Percentiles rank a stretch among this genome's conserved stretches.
Conservation (phyloP, 2,888 invertebrate genomes). For the Bugula neritina region DNA sequence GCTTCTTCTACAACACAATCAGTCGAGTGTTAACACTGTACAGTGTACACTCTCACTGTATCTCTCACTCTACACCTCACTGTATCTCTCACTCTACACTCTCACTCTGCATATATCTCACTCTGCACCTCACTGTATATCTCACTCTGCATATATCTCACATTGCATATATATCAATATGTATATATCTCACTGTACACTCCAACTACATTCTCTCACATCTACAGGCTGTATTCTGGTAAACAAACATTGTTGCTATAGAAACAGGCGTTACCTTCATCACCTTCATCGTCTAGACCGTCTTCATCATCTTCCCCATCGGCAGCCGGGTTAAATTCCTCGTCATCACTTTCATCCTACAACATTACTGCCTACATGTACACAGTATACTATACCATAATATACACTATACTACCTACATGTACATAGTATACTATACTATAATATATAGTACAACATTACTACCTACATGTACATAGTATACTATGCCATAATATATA, state of each 20-base stretch:
- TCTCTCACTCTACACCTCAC: no score
- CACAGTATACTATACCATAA: constrained; percentile 56
- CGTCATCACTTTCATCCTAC: constrained; percentile 63
- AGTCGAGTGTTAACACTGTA: no score
- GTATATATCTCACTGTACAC: no score
- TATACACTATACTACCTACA: constrained; percentile 61
- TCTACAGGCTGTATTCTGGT: no score
- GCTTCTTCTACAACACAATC: constrained; percentile 7
- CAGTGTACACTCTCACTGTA: no score
- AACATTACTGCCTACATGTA: constrained; percentile 17
- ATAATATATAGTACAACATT: constrained; percentile 28
- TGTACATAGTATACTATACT: constrained; percentile 31
- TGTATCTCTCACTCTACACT: no score
- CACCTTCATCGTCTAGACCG: constrained; percentile 34
- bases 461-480: constrained; percentile 16
- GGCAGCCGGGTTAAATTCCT: constrained; percentile 55
- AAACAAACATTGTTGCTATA: no score
- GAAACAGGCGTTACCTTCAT: constrained; percentile 67
- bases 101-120: no score
- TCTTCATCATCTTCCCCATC: constrained; percentile 34
- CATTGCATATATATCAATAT: no score
- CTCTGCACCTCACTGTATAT: no score
- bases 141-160: no score
- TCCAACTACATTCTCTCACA: no score
- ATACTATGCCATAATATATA: constrained; percentile 60